These are phyloP conservation scores for Clostera curtula DNA, from an alignment of 2,888 invertebrate genomes.

Conservation along the genomic window DNA sequence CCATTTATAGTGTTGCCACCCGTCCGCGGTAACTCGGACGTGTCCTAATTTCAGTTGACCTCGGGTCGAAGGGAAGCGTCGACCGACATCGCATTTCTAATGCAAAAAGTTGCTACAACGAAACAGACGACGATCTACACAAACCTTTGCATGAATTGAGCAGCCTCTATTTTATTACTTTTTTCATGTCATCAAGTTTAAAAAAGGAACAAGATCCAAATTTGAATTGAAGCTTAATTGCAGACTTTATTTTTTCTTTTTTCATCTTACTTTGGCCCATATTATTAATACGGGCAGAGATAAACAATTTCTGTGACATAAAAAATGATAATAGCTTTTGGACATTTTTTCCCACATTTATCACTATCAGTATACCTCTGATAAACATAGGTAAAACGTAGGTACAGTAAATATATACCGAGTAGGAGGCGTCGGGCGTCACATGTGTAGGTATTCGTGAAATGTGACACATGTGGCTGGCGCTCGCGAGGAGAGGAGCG, in stretches of 20 bases:
- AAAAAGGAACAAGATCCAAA: too few relatives aligned
- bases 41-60: slow-evolving; percentile 30
- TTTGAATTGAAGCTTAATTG: too few relatives aligned
- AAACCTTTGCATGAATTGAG: background rate
- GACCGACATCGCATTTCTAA: slow-evolving; percentile 13
- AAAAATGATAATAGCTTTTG: too few relatives aligned
- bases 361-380: too few relatives aligned
- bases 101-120: slow-evolving; percentile 20
- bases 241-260: too few relatives aligned
- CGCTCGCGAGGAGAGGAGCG: slow-evolving; percentile 33
- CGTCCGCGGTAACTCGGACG: slow-evolving; percentile 29
- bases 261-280: too few relatives aligned
- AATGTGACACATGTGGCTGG: slow-evolving; percentile 55
- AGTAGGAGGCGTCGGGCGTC: slow-evolving; percentile 68
- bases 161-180: too few relatives aligned
- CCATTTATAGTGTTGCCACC: slow-evolving; percentile 12
- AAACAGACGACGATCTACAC: slow-evolving; percentile 13
- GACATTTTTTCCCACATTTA: too few relatives aligned
- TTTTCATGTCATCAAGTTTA: too few relatives aligned
- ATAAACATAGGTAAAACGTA: slow-evolving; percentile 32
- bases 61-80: slow-evolving; percentile 16
- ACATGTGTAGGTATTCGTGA: slow-evolving; percentile 57
- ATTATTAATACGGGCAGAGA: too few relatives aligned
- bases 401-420: slow-evolving; percentile 59
- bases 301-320: too few relatives aligned